These are phyloP conservation scores for Coenobita brevimanus DNA, from an alignment of 1,140 invertebrate genomes.

Conservation along the genomic window DNA sequence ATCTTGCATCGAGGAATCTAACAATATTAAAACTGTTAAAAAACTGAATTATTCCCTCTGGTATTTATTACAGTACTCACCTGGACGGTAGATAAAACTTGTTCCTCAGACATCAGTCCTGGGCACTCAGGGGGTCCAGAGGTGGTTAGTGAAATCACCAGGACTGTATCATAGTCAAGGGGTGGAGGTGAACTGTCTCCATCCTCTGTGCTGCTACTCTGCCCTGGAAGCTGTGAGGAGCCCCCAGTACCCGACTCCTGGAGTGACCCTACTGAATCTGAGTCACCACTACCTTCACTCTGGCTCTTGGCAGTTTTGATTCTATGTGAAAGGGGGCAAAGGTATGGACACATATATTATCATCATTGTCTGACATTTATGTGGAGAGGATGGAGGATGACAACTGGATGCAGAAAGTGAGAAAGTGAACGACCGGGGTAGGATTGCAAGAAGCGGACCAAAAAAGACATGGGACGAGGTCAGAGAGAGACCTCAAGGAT, in stretches of 20 bases:
- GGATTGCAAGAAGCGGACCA: too few species aligned
- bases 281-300: slow-evolving; percentile 70
- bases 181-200: not conserved
- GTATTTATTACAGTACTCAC: slow-evolving; percentile 19
- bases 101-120: slow-evolving; percentile 83
- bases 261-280: slow-evolving; percentile 49
- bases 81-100: slow-evolving; percentile 74
- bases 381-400: too few species aligned
- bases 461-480: too few species aligned
- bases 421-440: too few species aligned
- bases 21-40: too few species aligned
- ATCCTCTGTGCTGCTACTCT: slow-evolving; percentile 33
- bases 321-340: too few species aligned
- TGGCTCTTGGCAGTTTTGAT: slow-evolving; percentile 35
- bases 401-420: too few species aligned
- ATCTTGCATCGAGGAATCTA: too few species aligned
- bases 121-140: slow-evolving; percentile 77
- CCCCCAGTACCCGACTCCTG: slow-evolving; percentile 24
- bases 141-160: slow-evolving; percentile 80
- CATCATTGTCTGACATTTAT: too few species aligned
- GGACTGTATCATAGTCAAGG: slow-evolving; percentile 73
- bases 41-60: too few species aligned
- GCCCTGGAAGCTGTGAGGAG: slow-evolving; percentile 34
- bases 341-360: too few species aligned
- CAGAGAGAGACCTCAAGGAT: too few species aligned